These are phyloP conservation scores for Apis laboriosa DNA, from an alignment of 1,140 invertebrate genomes.

Conservation along the genomic window DNA sequence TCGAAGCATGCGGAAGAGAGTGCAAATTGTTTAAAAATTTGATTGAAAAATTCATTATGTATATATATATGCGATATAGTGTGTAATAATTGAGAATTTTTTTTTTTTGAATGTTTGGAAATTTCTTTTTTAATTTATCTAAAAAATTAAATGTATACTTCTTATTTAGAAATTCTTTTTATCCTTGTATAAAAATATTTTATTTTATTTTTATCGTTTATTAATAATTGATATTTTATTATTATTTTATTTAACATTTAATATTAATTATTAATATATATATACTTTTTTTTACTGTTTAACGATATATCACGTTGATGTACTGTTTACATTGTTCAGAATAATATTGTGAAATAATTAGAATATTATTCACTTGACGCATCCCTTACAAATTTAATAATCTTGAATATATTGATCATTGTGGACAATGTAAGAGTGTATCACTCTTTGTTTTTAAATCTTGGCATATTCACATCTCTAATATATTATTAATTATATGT, in stretches of 20 bases:
- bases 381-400: not conserved
- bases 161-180: too few species aligned
- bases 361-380: too few species aligned
- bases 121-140: not conserved
- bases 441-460: not conserved
- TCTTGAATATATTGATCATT: not conserved
- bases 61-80: not conserved
- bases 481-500: not conserved
- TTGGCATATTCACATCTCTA: not conserved
- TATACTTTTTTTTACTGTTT: not conserved
- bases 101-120: not conserved
- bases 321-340: not conserved
- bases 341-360: not conserved
- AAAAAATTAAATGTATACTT: not conserved
- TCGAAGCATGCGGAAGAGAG: constrained; percentile 4
- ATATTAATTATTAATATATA: not conserved
- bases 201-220: too few species aligned
- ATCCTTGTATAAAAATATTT: too few species aligned
- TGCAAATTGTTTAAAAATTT: not conserved
- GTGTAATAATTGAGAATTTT: not conserved
- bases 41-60: not conserved
- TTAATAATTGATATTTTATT: too few species aligned
- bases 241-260: not conserved
- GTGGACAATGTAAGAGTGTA: not conserved
- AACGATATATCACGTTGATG: too few species aligned